Base-by-base conservation (phyloP, 2,888 invertebrate species). In the Cataglyphis livida region DNA sequence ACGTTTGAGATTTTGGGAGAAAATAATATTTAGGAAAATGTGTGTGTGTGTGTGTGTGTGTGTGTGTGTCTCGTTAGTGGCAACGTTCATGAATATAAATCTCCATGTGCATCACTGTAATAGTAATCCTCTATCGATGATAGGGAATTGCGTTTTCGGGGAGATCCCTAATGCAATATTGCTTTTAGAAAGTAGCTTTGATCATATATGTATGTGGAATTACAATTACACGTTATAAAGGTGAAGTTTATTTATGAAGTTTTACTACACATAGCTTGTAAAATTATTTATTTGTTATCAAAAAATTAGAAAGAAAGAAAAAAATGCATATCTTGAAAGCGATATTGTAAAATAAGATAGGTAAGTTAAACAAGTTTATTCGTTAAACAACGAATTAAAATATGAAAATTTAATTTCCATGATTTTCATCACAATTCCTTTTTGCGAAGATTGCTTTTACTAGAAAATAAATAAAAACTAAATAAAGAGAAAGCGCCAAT, bases 1-100 rank as follows among this genome's bases (percentile, higher is more conserved):
- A n/a, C 41, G 32, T 18, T 51, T 44, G 81, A 82, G 81, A 88
- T 84, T 81, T 83, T 3, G 44, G 61, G 66, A 65, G 85, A 74
- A 79, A 85, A 84, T 86, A 90, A 86, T 86, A 90, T 89, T 89
- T 82, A 78, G 84, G 68, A 68, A 84, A 79, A 44, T 32, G 25
- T 32, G 48, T 61, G 4, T 75, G 51, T 32, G 48, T 61, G 4
- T 75, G 51, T 65, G n/a, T 64, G 21, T 65, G 35, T 18, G 18
- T n/a, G n/a, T 59, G 25, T n/a, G 18, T 51, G n/a, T 75, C 66
- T 71, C 68, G 81, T 68, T 38, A 73, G 65, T 57, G 59, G 35
- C 68, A 68, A 76, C 41, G 62, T 35, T 62, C 83, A 81, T 88
- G 87, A 90, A 90, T 89, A 85, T 85, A 90, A 83, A 88, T 86